Evolutionary conservation across 2,797 vertebrate species (phyloP).

Genomic region (Pogonophryne albipinna): DNA sequence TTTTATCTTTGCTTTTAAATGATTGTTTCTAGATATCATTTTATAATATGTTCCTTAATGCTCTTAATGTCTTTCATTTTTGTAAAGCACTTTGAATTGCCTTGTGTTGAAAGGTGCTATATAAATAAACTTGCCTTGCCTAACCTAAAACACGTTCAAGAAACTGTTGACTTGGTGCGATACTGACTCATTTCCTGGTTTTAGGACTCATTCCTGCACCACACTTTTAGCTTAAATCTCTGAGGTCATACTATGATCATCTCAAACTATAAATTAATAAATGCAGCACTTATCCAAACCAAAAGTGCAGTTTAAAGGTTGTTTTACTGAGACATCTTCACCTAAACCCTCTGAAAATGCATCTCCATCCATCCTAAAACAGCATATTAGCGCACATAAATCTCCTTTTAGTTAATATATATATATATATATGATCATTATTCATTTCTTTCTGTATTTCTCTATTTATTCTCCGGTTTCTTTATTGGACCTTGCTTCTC

Average conservation of each 20-base stretch:
- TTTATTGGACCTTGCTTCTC: constrained; percentile 66
- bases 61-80: too few relatives aligned
- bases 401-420: not conserved
- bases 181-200: too few relatives aligned
- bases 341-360: not conserved
- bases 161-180: too few relatives aligned
- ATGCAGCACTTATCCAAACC: not conserved
- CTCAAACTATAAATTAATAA: not conserved
- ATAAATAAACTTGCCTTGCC: too few relatives aligned
- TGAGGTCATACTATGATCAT: not conserved
- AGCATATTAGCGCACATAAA: not conserved
- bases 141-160: too few relatives aligned
- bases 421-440: constrained; percentile 18
- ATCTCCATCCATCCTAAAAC: not conserved
- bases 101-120: too few relatives aligned
- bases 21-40: too few relatives aligned
- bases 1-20: too few relatives aligned
- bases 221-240: not conserved
- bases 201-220: too few relatives aligned
- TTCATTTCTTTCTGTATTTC: constrained; percentile 32
- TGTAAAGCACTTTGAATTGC: too few relatives aligned
- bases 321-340: not conserved
- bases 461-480: constrained; percentile 52
- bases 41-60: too few relatives aligned
- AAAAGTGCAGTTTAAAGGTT: not conserved